phyloP scores from a whole-genome alignment of 1,140 invertebrate species.

The Aphis gossypii region DNA sequence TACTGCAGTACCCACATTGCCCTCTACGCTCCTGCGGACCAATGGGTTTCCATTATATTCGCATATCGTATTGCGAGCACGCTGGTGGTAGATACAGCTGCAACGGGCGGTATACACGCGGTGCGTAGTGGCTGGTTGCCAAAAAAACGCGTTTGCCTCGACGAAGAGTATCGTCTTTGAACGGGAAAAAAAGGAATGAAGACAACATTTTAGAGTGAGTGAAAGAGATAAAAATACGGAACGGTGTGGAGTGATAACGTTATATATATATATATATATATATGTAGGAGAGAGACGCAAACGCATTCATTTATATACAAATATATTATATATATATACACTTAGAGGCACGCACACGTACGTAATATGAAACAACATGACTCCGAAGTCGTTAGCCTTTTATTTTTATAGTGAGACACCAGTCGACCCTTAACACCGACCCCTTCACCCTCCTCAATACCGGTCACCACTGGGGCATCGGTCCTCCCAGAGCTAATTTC shows the following conservation, averaged over 20 bases:
- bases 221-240: neutral
- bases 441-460: neutral
- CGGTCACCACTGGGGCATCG: neutral
- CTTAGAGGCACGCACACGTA: neutral
- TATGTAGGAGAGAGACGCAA: neutral
- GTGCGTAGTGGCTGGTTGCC: neutral
- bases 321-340: neutral
- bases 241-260: neutral
- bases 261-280: neutral
- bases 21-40: neutral
- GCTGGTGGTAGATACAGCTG: neutral
- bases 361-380: neutral
- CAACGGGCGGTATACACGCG: neutral
- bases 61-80: neutral
- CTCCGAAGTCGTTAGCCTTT: conserved; percentile 23
- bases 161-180: neutral
- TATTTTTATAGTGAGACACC: conserved; percentile 12
- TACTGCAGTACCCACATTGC: neutral
- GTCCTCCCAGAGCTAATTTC: neutral
- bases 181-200: neutral
- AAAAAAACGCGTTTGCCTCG: neutral
- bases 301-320: neutral
- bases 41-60: conserved; percentile 41
- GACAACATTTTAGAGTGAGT: neutral
- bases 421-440: neutral